phyloP scores from a whole-genome alignment of 2,113 vertebrate species.

The Columba janthina region DNA sequence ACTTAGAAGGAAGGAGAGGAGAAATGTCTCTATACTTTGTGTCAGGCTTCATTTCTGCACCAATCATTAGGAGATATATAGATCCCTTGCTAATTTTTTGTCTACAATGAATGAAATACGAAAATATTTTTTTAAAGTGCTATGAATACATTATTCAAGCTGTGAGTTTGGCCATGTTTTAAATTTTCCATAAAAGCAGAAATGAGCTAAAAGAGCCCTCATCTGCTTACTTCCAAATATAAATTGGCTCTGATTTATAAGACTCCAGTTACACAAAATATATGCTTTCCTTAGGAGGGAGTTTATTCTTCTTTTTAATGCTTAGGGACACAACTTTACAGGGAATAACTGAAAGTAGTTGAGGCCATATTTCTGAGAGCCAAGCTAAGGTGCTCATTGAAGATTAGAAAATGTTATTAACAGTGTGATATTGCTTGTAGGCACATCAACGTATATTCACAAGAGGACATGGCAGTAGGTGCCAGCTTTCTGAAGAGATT shows the following conservation, averaged over 20 bases:
- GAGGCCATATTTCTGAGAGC: not conserved
- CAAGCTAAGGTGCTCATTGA: not conserved
- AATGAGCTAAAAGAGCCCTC: constrained; percentile 12
- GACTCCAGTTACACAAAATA: constrained; percentile 1
- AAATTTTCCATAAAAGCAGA: constrained; percentile 38
- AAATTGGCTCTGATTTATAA: constrained; percentile 37
- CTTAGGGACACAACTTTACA: not conserved
- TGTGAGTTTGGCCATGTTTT: constrained; percentile 46
- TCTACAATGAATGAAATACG: not conserved
- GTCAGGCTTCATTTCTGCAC: constrained; percentile 4
- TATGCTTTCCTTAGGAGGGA: not conserved
- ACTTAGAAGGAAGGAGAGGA: not conserved
- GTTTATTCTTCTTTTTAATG: not conserved
- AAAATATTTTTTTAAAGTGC: not conserved
- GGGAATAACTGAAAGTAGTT: not conserved
- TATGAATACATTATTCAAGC: constrained; percentile 40
- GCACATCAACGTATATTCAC: not conserved
- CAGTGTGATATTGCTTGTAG: not conserved
- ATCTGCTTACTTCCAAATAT: constrained; percentile 36
- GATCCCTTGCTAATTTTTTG: not conserved
- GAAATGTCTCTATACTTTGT: not conserved
- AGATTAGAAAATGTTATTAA: not conserved
- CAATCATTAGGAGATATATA: not conserved
- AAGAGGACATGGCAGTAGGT: not conserved
- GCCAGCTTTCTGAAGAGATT: not conserved